These are phyloP conservation scores for Zele albiditarsus DNA, from an alignment of 2,888 invertebrate species.

Conservation along the genomic window DNA sequence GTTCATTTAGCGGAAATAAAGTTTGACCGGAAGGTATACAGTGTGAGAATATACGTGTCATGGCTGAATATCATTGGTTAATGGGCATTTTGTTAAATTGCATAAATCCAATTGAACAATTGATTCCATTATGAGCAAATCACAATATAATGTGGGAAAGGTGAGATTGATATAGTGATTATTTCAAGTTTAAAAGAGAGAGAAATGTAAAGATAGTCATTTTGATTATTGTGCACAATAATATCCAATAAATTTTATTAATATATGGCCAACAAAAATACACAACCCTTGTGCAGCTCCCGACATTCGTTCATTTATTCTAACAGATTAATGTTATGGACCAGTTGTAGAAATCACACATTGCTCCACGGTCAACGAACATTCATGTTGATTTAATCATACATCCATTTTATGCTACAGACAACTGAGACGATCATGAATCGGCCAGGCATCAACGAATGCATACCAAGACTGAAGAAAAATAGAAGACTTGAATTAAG, in stretches of 20 bases:
- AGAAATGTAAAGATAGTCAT: no score
- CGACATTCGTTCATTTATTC: no score
- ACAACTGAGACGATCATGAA: background rate
- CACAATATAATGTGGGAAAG: background rate
- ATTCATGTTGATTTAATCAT: no score
- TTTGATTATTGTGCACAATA: no score
- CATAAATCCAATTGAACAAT: slow-evolving; percentile 27
- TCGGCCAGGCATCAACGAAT: background rate
- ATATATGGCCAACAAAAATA: no score
- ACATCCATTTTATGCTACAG: background rate
- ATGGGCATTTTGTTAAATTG: slow-evolving; percentile 47
- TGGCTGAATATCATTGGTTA: slow-evolving; percentile 57
- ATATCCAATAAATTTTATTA: no score
- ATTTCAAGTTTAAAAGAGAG: no score
- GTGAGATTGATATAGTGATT: background rate
- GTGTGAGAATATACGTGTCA: slow-evolving; percentile 47
- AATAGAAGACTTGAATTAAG: slow-evolving; percentile 56
- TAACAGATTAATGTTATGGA: no score
- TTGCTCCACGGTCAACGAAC: no score
- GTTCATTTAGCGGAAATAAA: background rate
- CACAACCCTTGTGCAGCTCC: no score
- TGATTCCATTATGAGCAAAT: background rate
- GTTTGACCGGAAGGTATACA: background rate
- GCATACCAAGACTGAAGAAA: slow-evolving; percentile 58
- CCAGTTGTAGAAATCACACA: no score